Percentiles rank a stretch among this genome's conserved stretches.
phyloP scores from a whole-genome alignment of 2,888 invertebrate genomes.

The Balanococcus diminutus region DNA sequence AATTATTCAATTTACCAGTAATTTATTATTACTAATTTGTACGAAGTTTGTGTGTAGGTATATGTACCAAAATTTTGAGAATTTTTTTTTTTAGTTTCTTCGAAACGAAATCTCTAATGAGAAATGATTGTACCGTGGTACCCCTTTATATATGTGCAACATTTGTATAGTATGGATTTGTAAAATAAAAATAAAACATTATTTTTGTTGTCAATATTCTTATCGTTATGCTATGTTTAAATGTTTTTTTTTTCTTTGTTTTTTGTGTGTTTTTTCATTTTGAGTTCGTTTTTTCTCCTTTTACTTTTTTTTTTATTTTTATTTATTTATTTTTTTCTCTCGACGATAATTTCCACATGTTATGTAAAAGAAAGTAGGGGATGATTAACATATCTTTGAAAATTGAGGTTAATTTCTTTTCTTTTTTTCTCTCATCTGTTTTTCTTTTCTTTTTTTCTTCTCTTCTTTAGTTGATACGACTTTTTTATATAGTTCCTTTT shows the following conservation, averaged over 20 bases:
- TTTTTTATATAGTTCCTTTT: slow-evolving; percentile 33
- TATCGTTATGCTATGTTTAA: slow-evolving; percentile 25
- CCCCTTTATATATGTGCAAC: background rate
- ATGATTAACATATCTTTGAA: slow-evolving; percentile 19
- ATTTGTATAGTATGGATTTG: background rate
- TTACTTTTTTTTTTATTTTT: background rate
- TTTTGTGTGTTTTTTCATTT: slow-evolving; percentile 12
- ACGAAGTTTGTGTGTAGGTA: too few species aligned
- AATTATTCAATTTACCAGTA: slow-evolving; percentile 20
- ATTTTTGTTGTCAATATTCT: slow-evolving; percentile 27
- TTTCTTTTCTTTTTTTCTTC: background rate
- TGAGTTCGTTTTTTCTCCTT: background rate
- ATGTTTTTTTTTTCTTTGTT: slow-evolving; percentile 21
- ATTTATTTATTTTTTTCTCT: background rate
- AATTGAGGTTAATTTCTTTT: background rate
- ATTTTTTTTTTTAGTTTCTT: too few species aligned
- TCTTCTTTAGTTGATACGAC: background rate
- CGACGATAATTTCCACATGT: background rate
- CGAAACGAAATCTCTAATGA: background rate
- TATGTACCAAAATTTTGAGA: background rate
- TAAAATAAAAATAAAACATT: background rate
- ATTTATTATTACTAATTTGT: background rate
- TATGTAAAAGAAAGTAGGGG: slow-evolving; percentile 18
- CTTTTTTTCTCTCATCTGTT: background rate
- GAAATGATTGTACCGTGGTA: background rate